phyloP scores from a whole-genome alignment of 2,888 invertebrate genomes.

The Ophioninae sp. region DNA sequence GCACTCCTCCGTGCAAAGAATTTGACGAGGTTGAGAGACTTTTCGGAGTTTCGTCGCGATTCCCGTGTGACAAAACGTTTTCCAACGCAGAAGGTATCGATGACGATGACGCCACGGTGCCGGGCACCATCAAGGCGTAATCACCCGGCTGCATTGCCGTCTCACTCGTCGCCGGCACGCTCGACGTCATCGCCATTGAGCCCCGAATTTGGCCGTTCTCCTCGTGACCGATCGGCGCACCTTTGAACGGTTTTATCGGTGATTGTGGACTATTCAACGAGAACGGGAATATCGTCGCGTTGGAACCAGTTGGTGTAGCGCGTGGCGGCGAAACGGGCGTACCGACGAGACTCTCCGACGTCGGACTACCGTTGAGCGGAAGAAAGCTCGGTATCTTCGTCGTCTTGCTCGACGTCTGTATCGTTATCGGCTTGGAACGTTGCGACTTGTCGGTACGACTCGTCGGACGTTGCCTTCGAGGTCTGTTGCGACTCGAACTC shows the following conservation, averaged over 20 bases:
- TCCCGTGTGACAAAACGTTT: constrained; percentile 2
- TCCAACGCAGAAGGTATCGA: background rate
- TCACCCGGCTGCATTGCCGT: constrained; percentile 55
- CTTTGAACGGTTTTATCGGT: constrained; percentile 82
- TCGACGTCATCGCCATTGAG: constrained; percentile 22
- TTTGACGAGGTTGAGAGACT: constrained; percentile 37
- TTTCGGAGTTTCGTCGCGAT: constrained; percentile 33
- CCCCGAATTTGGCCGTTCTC: constrained; percentile 28
- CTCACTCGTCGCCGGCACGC: constrained; percentile 4
- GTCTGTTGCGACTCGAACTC: constrained; percentile 71
- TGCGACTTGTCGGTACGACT: constrained; percentile 80
- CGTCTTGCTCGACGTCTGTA: constrained; percentile 80
- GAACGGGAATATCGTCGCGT: constrained; percentile 86
- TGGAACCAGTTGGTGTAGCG: constrained; percentile 84
- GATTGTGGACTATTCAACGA: constrained; percentile 87
- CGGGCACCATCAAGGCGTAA: constrained; percentile 67
- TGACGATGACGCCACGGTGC: constrained; percentile 7
- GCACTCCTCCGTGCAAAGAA: constrained; percentile 47
- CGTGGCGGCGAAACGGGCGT: constrained; percentile 81
- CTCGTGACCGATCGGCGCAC: constrained; percentile 6
- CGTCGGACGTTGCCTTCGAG: constrained; percentile 63
- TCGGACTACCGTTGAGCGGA: constrained; percentile 80
- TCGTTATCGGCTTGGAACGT: constrained; percentile 85
- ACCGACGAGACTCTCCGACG: constrained; percentile 79
- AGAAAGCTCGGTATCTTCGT: constrained; percentile 79